Conservation (phyloP, 2,797 vertebrate species). For the Synanceia verrucosa region DNA sequence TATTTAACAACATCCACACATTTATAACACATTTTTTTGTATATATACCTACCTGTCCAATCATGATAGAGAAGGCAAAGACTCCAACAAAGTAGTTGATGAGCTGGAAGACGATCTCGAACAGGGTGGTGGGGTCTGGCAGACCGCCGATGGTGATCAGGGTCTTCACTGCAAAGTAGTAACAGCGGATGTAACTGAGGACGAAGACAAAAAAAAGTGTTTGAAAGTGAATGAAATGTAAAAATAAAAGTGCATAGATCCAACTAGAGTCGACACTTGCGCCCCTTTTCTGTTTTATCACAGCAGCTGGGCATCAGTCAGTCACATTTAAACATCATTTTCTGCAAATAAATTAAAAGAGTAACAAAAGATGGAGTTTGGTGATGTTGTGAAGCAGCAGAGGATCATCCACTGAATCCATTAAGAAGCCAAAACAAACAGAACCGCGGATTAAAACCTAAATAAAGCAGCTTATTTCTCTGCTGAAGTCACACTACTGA, state of each 20-base stretch:
- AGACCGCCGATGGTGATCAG: conserved; percentile 96
- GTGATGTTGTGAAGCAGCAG: no score
- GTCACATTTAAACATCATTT: background rate
- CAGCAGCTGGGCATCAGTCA: background rate
- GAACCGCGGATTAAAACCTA: no score
- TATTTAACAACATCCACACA: no score
- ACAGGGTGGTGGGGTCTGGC: conserved; percentile 90
- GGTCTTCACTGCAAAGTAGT: conserved; percentile 97
- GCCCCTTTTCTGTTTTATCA: background rate
- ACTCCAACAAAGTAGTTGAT: conserved; percentile 98
- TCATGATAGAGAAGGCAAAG: conserved; percentile 98
- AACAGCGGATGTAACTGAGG: conserved; percentile 95
- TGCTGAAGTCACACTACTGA: no score
- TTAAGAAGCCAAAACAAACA: no score
- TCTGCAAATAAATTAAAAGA: no score
- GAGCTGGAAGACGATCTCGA: conserved; percentile 94
- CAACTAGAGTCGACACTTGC: background rate
- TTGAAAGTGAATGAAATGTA: background rate
- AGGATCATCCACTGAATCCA: no score
- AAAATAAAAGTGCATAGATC: background rate
- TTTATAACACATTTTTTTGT: no score
- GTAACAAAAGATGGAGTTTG: no score
- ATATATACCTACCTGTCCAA: conserved; percentile 89
- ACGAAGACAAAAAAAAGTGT: background rate
- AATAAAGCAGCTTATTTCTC: no score